Evolutionary conservation across 1,140 invertebrate species (phyloP).

Genomic region (Berghia stephanieae): DNA sequence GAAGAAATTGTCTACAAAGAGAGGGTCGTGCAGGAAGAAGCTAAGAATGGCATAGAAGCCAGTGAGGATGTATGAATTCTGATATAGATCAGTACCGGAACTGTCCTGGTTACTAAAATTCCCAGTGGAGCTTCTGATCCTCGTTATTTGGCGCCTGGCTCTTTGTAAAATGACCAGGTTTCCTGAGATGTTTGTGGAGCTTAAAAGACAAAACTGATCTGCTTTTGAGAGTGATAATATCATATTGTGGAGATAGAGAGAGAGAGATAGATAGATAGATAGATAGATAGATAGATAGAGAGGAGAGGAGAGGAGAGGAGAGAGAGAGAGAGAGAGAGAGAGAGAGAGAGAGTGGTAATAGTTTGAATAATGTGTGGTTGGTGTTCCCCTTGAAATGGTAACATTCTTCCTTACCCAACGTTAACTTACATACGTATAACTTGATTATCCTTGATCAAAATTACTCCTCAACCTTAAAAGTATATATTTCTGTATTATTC

Average conservation of each 20-base stretch:
- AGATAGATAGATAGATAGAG: too few relatives aligned
- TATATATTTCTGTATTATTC: not conserved
- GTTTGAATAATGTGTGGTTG: not conserved
- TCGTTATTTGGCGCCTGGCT: too few relatives aligned
- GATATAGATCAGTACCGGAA: too few relatives aligned
- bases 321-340: constrained; percentile 11
- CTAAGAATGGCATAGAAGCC: constrained; percentile 7
- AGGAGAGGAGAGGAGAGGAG: not conserved
- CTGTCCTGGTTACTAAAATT: too few relatives aligned
- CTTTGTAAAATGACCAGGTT: too few relatives aligned
- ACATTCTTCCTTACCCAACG: not conserved
- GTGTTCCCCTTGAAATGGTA: not conserved
- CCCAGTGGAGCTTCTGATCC: too few relatives aligned
- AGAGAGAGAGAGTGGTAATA: not conserved
- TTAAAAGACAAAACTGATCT: too few relatives aligned
- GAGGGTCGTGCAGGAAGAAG: constrained; percentile 21
- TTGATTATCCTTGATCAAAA: not conserved
- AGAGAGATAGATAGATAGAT: too few relatives aligned
- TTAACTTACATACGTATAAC: not conserved
- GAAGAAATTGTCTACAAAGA: constrained; percentile 27
- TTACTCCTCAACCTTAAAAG: not conserved
- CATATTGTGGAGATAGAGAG: too few relatives aligned
- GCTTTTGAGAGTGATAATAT: too few relatives aligned
- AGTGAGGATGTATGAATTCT: too few relatives aligned
- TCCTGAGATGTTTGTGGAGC: too few relatives aligned